These are phyloP conservation scores for Hoplostethus mediterraneus DNA, from an alignment of 2,797 vertebrate species.

Conservation along the genomic window DNA sequence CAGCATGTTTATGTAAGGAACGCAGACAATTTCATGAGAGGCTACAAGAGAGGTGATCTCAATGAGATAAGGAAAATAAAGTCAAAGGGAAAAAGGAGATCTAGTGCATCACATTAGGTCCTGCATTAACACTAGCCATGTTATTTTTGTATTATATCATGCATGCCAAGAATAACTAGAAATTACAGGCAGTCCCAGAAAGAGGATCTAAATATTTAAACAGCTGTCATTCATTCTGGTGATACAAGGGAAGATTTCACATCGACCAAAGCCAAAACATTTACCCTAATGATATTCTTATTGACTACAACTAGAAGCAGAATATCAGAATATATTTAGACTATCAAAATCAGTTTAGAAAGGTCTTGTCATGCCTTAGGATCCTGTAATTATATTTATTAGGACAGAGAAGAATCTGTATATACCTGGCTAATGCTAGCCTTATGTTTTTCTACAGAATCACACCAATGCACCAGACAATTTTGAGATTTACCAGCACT, in stretches of 20 bases:
- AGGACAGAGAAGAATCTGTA: constrained; percentile 89
- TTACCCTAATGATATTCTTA: constrained; percentile 78
- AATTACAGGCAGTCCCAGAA: constrained; percentile 90
- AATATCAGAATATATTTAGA: constrained; percentile 85
- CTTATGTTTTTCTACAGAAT: constrained; percentile 95
- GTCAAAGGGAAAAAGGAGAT: constrained; percentile 64
- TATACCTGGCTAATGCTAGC: constrained; percentile 90
- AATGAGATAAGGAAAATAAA: constrained; percentile 69
- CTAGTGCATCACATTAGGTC: constrained; percentile 85
- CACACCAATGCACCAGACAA: constrained; percentile 93
- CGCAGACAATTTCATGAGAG: constrained; percentile 88
- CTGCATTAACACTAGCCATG: constrained; percentile 84
- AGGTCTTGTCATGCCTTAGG: constrained; percentile 86
- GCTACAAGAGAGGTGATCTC: constrained; percentile 83
- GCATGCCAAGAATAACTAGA: constrained; percentile 96
- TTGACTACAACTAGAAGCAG: constrained; percentile 82
- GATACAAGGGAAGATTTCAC: constrained; percentile 97
- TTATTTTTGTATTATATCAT: constrained; percentile 87
- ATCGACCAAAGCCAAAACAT: constrained; percentile 91
- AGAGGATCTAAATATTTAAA: constrained; percentile 93
- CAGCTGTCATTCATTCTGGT: constrained; percentile 95
- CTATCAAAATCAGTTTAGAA: constrained; percentile 86
- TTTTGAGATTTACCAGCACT: constrained; percentile 98
- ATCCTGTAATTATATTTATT: constrained; percentile 82
- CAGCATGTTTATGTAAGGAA: constrained; percentile 97